Evolutionary conservation across 2,888 invertebrate genomes (phyloP), one percentile per base, ranked within the genome.

Genomic region (Caenorhabditis sp.): DNA sequence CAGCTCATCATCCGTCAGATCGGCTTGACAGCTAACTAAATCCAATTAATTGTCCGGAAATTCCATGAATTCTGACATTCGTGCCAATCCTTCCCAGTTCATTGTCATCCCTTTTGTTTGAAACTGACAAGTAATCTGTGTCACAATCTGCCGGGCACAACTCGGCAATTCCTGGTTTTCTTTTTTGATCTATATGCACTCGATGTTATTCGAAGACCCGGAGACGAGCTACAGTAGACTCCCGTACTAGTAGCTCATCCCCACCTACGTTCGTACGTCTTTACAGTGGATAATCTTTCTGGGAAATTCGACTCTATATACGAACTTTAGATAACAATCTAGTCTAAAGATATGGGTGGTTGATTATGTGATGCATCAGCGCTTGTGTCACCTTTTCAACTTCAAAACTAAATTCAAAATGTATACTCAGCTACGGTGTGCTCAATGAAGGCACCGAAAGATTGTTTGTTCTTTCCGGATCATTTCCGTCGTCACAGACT

Each of bases 51-150:
- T 62, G 50, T 41, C 50, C 24, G 9, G 37, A 61, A 62, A 52
- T 62, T 62, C 62, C 15, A 22, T 30, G 62, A 62, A 62, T 35
- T 50, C 50, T 11, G 50, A 27, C 61, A 26, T 59, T 37, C 27
- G 37, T 48, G 56, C 15, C 61, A 48, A 48, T 39, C 15, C 61
- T 13, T 13, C 9, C 30, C 30, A 15, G 20, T 39, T 50, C 41
- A 52, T 62, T 62, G 62, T 62, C 62, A 62, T n/a, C n/a, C n/a
- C n/a, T n/a, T n/a, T n/a, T n/a, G n/a, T 41, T 52, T 30, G 30
- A 41, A 46, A 2, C 2, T 35, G 2, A n/a, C 35, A 11, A 24
- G 45, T 52, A 50, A 52, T 62, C 62, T 41, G 15, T 24, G 24
- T 48, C 39, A 62, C 22, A 15, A 27, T 15, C 13, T 8, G 24